Base-by-base conservation (phyloP, 1,140 invertebrate species). In the Temnothorax nylanderi region DNA sequence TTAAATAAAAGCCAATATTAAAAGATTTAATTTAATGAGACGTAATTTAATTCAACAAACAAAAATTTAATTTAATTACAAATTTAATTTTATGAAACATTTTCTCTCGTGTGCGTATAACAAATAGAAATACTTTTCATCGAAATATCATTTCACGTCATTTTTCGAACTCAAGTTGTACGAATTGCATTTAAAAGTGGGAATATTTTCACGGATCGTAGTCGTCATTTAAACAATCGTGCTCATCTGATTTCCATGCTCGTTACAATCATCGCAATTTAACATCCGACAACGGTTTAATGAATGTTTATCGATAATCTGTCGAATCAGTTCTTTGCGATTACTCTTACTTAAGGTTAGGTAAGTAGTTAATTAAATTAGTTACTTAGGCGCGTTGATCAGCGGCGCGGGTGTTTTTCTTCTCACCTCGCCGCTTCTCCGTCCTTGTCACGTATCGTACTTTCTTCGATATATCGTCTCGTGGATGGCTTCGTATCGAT, bases 401-500 rank as follows among this genome's bases (percentile, higher is more conserved):
- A 90, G 88, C 90, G 78, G 86, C 78, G 54, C 62, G 18, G 54
- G 69, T 62, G 80, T 54, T 72, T 80, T 62, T 56, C 21, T 21
- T 74, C 26, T 26, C 21, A 51, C 51, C 56, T 56, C 41, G 64
- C 26, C n/a, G 71, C 65, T 8, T 82, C 60, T 51, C 60, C 16
- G n/a, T 62, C 26, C 67, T 77, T 87, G 86, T 87, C 72, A 65
- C 80, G 60, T 76, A 72, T 82, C 82, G 77, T 80, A 84, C 77
- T 92, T 90, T 91, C 84, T 58, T 87, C 88, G 71, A 89, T 74
- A 87, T 84, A 92, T 93, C 87, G 90, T 84, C 85, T 90, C 87
- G 77, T 94, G 93, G 93, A 95, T 94, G 93, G 93, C 94, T 94
- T 92, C 92, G 92, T 91, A 90, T 93, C 88, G 91, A 93, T 94